Base-by-base conservation (phyloP, 2,113 vertebrate genomes). In the Marmota flaviventris region DNA sequence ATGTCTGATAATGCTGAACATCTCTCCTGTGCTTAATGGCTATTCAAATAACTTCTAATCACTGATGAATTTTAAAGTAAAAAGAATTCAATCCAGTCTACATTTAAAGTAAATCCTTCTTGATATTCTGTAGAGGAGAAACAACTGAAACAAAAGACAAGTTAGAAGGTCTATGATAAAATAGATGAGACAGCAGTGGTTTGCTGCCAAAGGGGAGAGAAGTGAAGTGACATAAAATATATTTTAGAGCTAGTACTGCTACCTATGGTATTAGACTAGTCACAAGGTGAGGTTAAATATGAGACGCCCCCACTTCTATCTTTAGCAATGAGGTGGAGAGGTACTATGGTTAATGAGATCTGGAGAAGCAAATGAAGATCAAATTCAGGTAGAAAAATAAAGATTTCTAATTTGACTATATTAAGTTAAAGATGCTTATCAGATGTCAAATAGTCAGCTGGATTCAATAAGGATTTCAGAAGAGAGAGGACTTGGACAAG, bases 331-430 rank as follows among this genome's bases (percentile, higher is more conserved):
- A 39, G 24, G 39, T 82, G 63, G 42, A 63, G 12, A 48, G 48
- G 12, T 84, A 87, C 24, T 37, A 12, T 37, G 56, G 20, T 82
- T 78, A 96, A 84, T 53, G 39, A 87, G 69, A 77, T 4, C 45
- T 63, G 39, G 56, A 94, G 67, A 78, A 42, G 17, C 51, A 72
- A 2, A 18, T 17, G 37, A 32, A 79, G 34, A 63, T 63, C 13
- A 84, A 91, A 83, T 42, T 51, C 78, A 16, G 45, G 32, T 45
- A 83, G 61, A 82, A 89, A 78, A 94, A 91, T 77, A 78, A 89
- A 83, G 10, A 91, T 51, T 85, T 94, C 20, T 94, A 61, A 83
- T 67, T 58, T 86, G 32, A 82, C 39, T 37, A 56, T 56, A 56
- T 56, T 56, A 56, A 56, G 56, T 56, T 56, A 56, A 56, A 56